Conservation (phyloP, 2,113 vertebrate genomes). For the Panthera tigris region DNA sequence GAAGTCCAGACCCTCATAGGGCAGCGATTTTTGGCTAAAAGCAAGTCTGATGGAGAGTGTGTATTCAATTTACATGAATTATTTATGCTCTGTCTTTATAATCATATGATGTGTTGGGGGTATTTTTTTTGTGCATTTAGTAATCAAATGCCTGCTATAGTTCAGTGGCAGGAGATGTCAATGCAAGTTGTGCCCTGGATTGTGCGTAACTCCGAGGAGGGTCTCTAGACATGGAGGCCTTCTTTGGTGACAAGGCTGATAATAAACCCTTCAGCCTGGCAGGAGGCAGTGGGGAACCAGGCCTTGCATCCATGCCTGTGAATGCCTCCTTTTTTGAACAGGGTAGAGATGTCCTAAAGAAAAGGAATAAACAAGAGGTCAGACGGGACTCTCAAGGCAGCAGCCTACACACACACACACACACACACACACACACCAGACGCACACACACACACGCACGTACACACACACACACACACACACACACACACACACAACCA, state of each 20-base stretch:
- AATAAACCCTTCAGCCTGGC: slow-evolving; percentile 69
- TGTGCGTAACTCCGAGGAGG: slow-evolving; percentile 48
- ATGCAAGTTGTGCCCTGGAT: slow-evolving; percentile 80
- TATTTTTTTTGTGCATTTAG: slow-evolving; percentile 73
- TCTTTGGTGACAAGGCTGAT: slow-evolving; percentile 79
- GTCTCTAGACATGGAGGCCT: slow-evolving; percentile 72
- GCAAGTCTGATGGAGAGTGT: slow-evolving; percentile 65
- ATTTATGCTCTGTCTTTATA: slow-evolving; percentile 87
- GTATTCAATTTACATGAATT: slow-evolving; percentile 82
- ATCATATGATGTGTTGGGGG: slow-evolving; percentile 79
- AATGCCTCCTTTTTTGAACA: slow-evolving; percentile 75
- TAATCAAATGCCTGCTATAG: slow-evolving; percentile 78
- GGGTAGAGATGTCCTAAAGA: slow-evolving; percentile 68
- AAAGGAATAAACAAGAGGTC: slow-evolving; percentile 25
- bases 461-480: not conserved
- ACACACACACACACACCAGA: not conserved
- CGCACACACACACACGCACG: slow-evolving; percentile 19
- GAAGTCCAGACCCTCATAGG: slow-evolving; percentile 78
- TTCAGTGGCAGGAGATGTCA: slow-evolving; percentile 78
- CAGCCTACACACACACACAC: slow-evolving; percentile 27
- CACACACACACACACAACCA: not conserved
- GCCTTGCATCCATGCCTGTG: slow-evolving; percentile 49
- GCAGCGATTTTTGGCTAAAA: slow-evolving; percentile 82
- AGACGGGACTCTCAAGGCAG: slow-evolving; percentile 59
- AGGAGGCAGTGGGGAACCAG: slow-evolving; percentile 63